These are phyloP conservation scores for Trichoplusia ni DNA, from an alignment of 1,140 invertebrate species.

Conservation along the genomic window DNA sequence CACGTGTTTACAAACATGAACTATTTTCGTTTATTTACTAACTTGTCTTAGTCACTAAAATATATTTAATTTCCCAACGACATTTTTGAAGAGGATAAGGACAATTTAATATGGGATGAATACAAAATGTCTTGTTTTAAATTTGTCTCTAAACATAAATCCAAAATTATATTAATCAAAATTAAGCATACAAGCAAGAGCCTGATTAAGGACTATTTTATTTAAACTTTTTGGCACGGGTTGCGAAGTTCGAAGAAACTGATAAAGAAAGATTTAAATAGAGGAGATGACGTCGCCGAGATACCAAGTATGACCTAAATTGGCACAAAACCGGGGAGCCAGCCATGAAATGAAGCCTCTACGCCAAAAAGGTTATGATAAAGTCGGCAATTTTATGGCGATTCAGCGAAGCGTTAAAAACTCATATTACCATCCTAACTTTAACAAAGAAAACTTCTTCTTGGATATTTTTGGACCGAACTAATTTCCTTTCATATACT, in stretches of 20 bases:
- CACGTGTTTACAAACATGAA: no score
- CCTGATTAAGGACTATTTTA: not conserved
- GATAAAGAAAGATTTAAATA: constrained; percentile 18
- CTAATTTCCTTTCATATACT: constrained; percentile 5
- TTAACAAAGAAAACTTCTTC: constrained; percentile 22
- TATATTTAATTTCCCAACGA: no score
- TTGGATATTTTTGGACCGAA: constrained; percentile 4
- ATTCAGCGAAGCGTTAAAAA: constrained; percentile 14
- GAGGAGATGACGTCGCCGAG: not conserved
- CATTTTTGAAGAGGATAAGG: no score
- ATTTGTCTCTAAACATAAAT: no score
- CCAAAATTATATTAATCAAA: no score
- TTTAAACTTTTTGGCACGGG: not conserved
- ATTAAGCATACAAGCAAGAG: no score
- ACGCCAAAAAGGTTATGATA: constrained; percentile 17
- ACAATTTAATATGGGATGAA: no score
- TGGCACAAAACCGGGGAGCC: constrained; percentile 1
- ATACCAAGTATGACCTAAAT: constrained; percentile 12
- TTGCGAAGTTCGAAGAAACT: constrained; percentile 1
- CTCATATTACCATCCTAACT: constrained; percentile 25
- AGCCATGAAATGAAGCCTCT: constrained; percentile 14
- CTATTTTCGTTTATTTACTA: no score
- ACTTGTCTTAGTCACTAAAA: no score
- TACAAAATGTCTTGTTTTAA: no score
- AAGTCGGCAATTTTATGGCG: constrained; percentile 23